Conservation (phyloP, 2,113 vertebrate genomes). For the Galeopterus variegatus region DNA sequence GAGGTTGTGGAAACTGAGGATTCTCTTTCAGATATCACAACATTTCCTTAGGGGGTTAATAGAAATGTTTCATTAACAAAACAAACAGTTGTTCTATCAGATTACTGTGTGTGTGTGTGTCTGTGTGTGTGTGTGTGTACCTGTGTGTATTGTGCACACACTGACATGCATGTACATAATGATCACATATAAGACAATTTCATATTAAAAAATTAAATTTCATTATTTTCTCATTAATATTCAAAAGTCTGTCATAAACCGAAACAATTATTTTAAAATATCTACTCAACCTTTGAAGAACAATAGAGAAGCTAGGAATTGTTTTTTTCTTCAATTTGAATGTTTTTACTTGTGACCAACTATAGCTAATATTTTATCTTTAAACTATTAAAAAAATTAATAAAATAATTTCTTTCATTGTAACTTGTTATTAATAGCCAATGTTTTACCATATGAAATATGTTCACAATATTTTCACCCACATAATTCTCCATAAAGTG, state of each 20-base stretch:
- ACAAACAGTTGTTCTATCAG: slow-evolving; percentile 75
- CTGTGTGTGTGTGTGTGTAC: not conserved
- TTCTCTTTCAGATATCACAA: slow-evolving; percentile 82
- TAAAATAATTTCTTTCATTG: not conserved
- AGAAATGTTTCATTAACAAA: slow-evolving; percentile 87
- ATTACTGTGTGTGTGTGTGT: slow-evolving; percentile 18
- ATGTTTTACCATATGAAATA: not conserved
- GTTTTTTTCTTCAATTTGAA: not conserved
- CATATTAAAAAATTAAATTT: slow-evolving; percentile 18
- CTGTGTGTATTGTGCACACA: not conserved
- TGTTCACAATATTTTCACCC: not conserved
- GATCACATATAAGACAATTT: not conserved
- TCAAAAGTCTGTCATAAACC: slow-evolving; percentile 46
- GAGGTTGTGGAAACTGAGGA: slow-evolving; percentile 85
- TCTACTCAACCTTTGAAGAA: not conserved
- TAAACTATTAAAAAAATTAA: slow-evolving; percentile 15
- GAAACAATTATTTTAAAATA: slow-evolving; percentile 59
- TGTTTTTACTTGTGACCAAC: not conserved
- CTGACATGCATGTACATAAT: not conserved
- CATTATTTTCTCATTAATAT: slow-evolving; percentile 36
- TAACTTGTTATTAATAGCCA: not conserved
- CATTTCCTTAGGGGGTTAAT: slow-evolving; percentile 83
- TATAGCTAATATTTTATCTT: not conserved
- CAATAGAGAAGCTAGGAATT: not conserved
- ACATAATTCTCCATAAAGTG: not conserved